phyloP scores from a whole-genome alignment of 2,113 vertebrate genomes.

The Canis aureus region DNA sequence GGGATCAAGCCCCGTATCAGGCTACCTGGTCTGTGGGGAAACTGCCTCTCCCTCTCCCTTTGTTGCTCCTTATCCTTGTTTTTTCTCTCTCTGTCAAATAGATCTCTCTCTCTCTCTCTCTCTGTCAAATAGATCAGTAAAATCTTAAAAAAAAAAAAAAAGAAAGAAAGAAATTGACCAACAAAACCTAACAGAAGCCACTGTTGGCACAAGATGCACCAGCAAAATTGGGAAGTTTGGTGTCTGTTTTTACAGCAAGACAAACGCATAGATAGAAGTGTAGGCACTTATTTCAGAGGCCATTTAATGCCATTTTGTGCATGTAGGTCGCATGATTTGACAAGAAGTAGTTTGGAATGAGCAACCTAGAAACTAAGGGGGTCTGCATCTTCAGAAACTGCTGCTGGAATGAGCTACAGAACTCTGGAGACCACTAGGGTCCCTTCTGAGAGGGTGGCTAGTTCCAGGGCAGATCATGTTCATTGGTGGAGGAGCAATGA shows the following conservation, averaged over 20 bases:
- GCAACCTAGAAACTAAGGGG: constrained; percentile 86
- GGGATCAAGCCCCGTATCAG: too few relatives aligned
- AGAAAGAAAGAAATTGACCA: not conserved
- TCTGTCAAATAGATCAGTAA: too few relatives aligned
- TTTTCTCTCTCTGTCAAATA: too few relatives aligned
- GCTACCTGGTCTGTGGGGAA: too few relatives aligned
- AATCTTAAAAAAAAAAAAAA: too few relatives aligned
- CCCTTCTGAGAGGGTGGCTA: constrained; percentile 86
- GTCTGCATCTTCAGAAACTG: constrained; percentile 92
- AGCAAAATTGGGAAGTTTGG: not conserved
- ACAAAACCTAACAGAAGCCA: not conserved
- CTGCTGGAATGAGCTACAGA: constrained; percentile 90
- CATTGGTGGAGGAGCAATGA: constrained; percentile 84
- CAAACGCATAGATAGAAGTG: not conserved
- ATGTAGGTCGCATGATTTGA: constrained; percentile 92
- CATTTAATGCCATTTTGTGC: constrained; percentile 36
- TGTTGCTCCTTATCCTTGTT: too few relatives aligned
- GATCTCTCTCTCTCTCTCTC: too few relatives aligned
- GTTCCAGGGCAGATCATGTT: constrained; percentile 90
- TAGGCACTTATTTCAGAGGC: not conserved
- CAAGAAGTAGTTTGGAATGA: constrained; percentile 91
- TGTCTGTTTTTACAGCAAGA: not conserved
- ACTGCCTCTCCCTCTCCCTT: too few relatives aligned
- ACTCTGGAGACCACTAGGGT: constrained; percentile 89
- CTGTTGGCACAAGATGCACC: not conserved